These are phyloP conservation scores for Theristicus caerulescens DNA, from an alignment of 2,113 vertebrate species.

Conservation along the genomic window DNA sequence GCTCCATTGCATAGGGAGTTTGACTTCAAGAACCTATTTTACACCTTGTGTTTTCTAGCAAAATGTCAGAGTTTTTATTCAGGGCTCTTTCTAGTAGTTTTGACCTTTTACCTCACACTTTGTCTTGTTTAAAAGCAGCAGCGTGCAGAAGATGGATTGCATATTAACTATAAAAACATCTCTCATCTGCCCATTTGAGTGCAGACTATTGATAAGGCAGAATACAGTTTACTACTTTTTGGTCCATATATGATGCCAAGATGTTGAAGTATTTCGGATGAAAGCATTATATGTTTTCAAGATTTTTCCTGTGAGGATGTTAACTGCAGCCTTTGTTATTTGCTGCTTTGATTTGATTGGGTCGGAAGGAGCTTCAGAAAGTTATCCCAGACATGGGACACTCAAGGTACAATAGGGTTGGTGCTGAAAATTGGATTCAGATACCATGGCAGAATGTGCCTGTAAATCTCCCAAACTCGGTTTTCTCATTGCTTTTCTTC, in stretches of 20 bases:
- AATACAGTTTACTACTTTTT: background rate
- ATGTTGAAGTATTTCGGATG: background rate
- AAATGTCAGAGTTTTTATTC: background rate
- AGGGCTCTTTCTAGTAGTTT: background rate
- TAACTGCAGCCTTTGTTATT: background rate
- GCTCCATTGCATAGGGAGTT: background rate
- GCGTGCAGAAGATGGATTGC: background rate
- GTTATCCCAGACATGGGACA: background rate
- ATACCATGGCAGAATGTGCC: background rate
- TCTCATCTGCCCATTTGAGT: background rate
- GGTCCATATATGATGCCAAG: background rate
- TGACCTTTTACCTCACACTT: conserved; percentile 24
- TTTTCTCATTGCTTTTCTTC: background rate
- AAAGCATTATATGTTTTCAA: background rate
- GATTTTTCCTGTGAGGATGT: background rate
- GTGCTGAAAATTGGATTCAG: background rate
- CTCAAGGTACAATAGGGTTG: background rate
- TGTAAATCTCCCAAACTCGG: fast-evolving
- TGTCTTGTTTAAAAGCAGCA: conserved; percentile 6
- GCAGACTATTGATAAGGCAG: background rate
- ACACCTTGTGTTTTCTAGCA: background rate
- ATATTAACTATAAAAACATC: conserved; percentile 6
- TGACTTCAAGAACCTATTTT: background rate
- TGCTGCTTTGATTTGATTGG: background rate
- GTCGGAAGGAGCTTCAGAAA: background rate